These are phyloP conservation scores for Petrolisthes manimaculis DNA, from an alignment of 2,888 invertebrate genomes.

Conservation along the genomic window DNA sequence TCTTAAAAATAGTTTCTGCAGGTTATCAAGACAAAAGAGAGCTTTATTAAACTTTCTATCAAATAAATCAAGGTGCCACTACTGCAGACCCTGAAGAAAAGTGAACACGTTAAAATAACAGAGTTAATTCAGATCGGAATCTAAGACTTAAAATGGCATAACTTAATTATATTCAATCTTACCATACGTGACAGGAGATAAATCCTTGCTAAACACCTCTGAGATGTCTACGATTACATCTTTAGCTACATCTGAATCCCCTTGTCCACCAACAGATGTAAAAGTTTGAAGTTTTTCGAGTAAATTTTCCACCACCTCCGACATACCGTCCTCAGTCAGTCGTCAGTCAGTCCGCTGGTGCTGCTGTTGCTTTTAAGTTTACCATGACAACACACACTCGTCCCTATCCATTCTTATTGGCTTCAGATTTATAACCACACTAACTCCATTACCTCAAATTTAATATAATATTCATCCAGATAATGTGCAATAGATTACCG, in stretches of 20 bases:
- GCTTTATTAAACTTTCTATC: no score
- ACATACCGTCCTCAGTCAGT: background rate
- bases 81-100: no score
- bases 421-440: background rate
- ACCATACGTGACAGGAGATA: conserved; percentile 33
- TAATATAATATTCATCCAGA: background rate
- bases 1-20: no score
- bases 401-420: background rate
- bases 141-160: background rate
- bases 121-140: no score
- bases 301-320: background rate
- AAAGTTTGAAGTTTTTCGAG: background rate
- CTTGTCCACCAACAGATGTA: background rate
- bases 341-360: background rate
- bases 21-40: no score
- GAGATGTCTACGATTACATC: conserved; percentile 32
- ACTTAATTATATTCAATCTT: background rate
- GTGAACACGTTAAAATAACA: no score
- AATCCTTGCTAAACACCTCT: conserved; percentile 1
- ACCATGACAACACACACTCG: background rate
- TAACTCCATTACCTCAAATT: background rate
- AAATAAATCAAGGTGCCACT: no score
- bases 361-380: background rate
- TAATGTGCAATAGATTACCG: background rate
- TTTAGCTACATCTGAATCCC: background rate